These are phyloP conservation scores for Meghimatium bilineatum DNA, from an alignment of 2,888 invertebrate genomes.

Conservation along the genomic window DNA sequence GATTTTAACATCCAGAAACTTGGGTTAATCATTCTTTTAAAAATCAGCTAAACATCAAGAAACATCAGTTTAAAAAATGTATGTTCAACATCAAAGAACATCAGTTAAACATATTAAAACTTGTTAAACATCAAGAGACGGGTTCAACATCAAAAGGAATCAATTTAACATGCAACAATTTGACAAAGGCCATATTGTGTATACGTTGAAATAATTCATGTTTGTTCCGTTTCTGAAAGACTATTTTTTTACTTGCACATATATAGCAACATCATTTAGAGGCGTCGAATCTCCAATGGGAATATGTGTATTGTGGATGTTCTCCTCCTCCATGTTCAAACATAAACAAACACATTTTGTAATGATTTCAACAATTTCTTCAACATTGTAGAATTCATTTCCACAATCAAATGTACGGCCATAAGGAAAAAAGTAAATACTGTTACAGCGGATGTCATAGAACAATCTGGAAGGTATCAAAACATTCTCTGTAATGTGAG, in stretches of 20 bases:
- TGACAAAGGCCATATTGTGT: not conserved
- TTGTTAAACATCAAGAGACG: no score
- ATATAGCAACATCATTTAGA: not conserved
- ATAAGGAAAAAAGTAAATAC: not conserved
- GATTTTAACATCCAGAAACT: no score
- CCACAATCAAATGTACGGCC: not conserved
- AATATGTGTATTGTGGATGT: not conserved
- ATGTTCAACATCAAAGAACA: no score
- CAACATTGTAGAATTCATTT: not conserved
- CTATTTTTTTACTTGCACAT: slow-evolving; percentile 15
- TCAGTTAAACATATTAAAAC: no score
- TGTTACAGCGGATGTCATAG: not conserved
- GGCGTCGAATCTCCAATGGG: not conserved
- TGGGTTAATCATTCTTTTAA: no score
- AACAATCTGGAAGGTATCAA: not conserved
- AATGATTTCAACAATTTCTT: not conserved
- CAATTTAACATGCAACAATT: slow-evolving; percentile 3
- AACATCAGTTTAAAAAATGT: no score
- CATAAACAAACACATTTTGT: not conserved
- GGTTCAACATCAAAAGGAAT: not conserved
- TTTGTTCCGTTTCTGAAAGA: slow-evolving; percentile 12
- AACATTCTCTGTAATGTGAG: not conserved
- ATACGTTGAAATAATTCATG: slow-evolving; percentile 2
- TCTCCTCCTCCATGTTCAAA: not conserved
- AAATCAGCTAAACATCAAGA: no score